Percentiles rank a stretch among this genome's conserved stretches.
phyloP scores from a whole-genome alignment of 2,888 invertebrate genomes.

The Leptinotarsa rubiginosa region DNA sequence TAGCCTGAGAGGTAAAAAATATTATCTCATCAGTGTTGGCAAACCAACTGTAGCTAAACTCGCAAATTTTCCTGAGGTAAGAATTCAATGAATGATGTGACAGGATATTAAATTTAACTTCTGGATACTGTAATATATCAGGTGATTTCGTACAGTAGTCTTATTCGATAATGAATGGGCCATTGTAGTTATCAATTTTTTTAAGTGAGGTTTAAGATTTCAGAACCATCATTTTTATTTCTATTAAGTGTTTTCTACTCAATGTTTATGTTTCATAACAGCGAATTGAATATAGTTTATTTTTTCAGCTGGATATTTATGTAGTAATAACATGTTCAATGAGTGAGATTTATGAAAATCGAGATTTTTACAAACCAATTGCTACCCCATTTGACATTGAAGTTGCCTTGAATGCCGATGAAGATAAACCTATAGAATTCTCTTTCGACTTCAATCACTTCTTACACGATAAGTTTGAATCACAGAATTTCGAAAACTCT shows the following conservation, averaged over 20 bases:
- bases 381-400: constrained; percentile 94
- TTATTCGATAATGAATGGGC: too few species aligned
- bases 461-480: constrained; percentile 60
- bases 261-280: neutral
- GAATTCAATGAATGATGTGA: constrained; percentile 18
- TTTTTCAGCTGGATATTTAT: constrained; percentile 86
- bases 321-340: constrained; percentile 93
- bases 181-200: constrained; percentile 42
- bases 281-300: neutral
- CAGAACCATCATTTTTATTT: too few species aligned
- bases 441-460: constrained; percentile 80
- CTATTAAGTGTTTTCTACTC: too few species aligned
- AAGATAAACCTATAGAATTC: constrained; percentile 58
- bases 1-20: constrained; percentile 82
- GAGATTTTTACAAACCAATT: constrained; percentile 91
- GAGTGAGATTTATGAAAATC: constrained; percentile 84
- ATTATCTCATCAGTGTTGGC: constrained; percentile 92
- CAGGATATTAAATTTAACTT: neutral
- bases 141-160: too few species aligned
- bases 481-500: neutral
- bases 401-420: constrained; percentile 76
- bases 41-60: constrained; percentile 95
- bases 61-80: constrained; percentile 91
- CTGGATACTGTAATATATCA: too few species aligned
- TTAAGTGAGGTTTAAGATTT: constrained; percentile 10